Evolutionary conservation across 2,113 vertebrate species (phyloP).

Genomic region (Syrmaticus mikado): DNA sequence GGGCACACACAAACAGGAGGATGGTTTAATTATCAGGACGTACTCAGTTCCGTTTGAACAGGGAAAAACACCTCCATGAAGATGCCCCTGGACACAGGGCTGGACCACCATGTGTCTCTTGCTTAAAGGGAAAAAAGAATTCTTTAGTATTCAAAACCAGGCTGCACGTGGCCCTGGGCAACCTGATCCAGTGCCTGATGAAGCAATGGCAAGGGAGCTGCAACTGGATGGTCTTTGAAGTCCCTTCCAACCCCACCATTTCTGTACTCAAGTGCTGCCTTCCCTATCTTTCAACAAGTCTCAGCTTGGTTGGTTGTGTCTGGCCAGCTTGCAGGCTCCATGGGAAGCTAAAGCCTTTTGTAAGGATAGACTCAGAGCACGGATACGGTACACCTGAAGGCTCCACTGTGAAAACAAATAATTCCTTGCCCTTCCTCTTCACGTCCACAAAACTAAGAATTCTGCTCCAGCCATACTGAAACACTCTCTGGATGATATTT

Average conservation of each 20-base stretch:
- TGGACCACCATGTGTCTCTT: background rate
- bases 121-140: background rate
- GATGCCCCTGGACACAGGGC: background rate
- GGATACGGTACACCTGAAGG: background rate
- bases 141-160: too few species aligned
- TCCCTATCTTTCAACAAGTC: background rate
- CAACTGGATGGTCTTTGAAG: too few species aligned
- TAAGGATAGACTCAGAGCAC: background rate
- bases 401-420: background rate
- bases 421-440: background rate
- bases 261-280: background rate
- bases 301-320: accelerated
- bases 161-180: too few species aligned
- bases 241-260: too few species aligned
- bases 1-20: background rate
- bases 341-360: background rate
- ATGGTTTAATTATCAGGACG: background rate
- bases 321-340: background rate
- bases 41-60: background rate
- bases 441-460: slow-evolving; percentile 13
- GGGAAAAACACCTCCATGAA: background rate
- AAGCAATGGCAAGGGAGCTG: too few species aligned
- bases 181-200: too few species aligned
- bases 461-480: slow-evolving; percentile 27
- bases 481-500: slow-evolving; percentile 12